Percentiles rank a stretch among this genome's conserved stretches.
Evolutionary conservation across 2,888 invertebrate genomes (phyloP).

Genomic region (Nemapogon koenigi): DNA sequence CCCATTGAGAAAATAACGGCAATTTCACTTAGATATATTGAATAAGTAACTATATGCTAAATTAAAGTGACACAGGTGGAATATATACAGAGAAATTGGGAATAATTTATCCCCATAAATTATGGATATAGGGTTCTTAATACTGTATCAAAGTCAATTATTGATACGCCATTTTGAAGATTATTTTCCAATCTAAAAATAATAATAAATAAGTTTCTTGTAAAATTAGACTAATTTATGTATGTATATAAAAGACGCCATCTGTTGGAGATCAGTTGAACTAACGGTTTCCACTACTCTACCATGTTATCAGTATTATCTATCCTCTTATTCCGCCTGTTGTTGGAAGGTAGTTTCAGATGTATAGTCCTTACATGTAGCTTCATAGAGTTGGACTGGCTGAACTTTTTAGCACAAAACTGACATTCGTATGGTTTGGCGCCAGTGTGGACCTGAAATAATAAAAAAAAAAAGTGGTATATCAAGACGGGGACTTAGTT

Average conservation of each 20-base stretch:
- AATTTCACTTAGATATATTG: too few relatives aligned
- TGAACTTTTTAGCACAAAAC: conserved; percentile 39
- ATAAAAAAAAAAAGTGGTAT: conserved; percentile 3
- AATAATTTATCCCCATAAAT: too few relatives aligned
- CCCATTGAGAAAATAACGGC: too few relatives aligned
- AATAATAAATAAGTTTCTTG: too few relatives aligned
- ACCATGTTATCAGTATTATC: not conserved
- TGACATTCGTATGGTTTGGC: conserved; percentile 42
- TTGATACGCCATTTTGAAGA: too few relatives aligned
- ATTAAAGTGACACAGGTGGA: too few relatives aligned
- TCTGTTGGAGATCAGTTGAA: not conserved
- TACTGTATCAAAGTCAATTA: too few relatives aligned
- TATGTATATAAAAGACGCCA: not conserved
- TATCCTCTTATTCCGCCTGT: conserved; percentile 18
- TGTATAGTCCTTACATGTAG: conserved; percentile 38
- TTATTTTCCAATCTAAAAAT: too few relatives aligned
- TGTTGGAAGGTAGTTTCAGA: conserved; percentile 28
- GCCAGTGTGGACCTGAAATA: conserved; percentile 45
- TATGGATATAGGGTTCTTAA: too few relatives aligned
- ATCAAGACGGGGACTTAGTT: not conserved
- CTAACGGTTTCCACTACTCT: not conserved
- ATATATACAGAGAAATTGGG: too few relatives aligned
- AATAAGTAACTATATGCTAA: too few relatives aligned
- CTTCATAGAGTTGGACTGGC: conserved; percentile 44
- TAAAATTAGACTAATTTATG: too few relatives aligned